Percentiles rank a stretch among this genome's conserved stretches.
These are phyloP conservation scores for Amaurobius ferox DNA, from an alignment of 2,888 invertebrate species.

Conservation along the genomic window DNA sequence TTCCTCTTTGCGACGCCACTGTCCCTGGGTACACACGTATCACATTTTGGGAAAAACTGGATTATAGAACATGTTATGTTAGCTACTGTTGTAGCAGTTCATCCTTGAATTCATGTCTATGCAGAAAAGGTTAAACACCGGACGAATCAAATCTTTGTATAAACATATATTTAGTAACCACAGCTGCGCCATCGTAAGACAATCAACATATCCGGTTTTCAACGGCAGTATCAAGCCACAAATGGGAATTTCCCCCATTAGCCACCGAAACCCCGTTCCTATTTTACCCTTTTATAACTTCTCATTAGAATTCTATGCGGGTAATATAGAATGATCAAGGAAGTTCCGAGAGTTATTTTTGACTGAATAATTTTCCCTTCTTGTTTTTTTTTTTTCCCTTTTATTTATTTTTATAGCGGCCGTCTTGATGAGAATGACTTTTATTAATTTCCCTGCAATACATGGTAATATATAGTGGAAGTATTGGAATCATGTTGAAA, in stretches of 20 bases:
- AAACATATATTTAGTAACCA: background rate
- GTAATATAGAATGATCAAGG: background rate
- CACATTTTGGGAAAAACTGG: too few species aligned
- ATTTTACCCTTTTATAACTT: background rate
- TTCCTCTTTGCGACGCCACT: too few species aligned
- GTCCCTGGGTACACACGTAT: too few species aligned
- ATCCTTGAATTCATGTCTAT: too few species aligned
- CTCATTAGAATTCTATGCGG: slow-evolving; percentile 20
- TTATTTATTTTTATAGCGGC: too few species aligned
- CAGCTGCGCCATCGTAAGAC: background rate
- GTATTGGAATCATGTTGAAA: too few species aligned
- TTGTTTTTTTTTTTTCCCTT: background rate
- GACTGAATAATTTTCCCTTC: background rate
- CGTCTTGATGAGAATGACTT: too few species aligned
- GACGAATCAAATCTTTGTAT: background rate
- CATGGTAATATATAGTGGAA: too few species aligned
- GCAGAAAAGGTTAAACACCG: too few species aligned
- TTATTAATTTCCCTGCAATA: too few species aligned
- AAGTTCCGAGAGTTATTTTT: background rate
- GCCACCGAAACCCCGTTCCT: background rate
- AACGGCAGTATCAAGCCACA: background rate
- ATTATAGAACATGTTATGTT: too few species aligned
- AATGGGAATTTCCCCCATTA: background rate
- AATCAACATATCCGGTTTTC: background rate
- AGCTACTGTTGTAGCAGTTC: too few species aligned